Base-by-base conservation (phyloP, 2,888 invertebrate genomes). In the Balanococcus diminutus region DNA sequence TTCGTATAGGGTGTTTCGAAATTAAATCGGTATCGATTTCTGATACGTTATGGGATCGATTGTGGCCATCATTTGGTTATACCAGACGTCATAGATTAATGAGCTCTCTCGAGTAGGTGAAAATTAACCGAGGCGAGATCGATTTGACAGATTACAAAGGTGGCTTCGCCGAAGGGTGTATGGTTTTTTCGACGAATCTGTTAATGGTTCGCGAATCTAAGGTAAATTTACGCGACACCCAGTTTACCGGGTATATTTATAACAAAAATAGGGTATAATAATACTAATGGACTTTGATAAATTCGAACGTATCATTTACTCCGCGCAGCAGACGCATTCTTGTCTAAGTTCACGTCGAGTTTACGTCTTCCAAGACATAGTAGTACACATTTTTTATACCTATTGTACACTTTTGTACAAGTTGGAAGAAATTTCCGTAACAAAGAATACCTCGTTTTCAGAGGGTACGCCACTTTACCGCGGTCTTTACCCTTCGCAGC, bases 261-360 rank as follows among this genome's bases (percentile, higher is more conserved):
- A 67, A 67, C 61, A 67, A 31, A 84, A 84, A 84, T 84, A 39
- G 75, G 72, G 46, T 84, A 84, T 72, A 84, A 75, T 75, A 75
- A 84, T 42, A 46, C 75, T 84, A 84, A 84, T 84, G 84, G 84
- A 84, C 84, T 84, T 84, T 84, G 84, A 84, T 84, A 84, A 84
- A 84, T 84, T 84, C 46, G 84, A 75, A 75, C 25, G 42, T 84
- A 84, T 84, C 84, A 84, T 84, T 84, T 84, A 84, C 75, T 46
- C 19, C 75, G 51, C 42, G 22, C 28, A 28, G 83, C 83, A 56
- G 51, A 83, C 51, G 39, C 81, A 83, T 51, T 83, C 56, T 32
- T 83, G 83, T 42, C 81, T 81, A 83, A 56, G 83, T 83, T 51
- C 61, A 83, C 82, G 46, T 82, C 82, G 82, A 51, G 83, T 83